A percentile compares a stretch with the other conserved stretches of the same genome.
Conservation (phyloP, 2,888 invertebrate genomes). For the Diplazon laetatorius region DNA sequence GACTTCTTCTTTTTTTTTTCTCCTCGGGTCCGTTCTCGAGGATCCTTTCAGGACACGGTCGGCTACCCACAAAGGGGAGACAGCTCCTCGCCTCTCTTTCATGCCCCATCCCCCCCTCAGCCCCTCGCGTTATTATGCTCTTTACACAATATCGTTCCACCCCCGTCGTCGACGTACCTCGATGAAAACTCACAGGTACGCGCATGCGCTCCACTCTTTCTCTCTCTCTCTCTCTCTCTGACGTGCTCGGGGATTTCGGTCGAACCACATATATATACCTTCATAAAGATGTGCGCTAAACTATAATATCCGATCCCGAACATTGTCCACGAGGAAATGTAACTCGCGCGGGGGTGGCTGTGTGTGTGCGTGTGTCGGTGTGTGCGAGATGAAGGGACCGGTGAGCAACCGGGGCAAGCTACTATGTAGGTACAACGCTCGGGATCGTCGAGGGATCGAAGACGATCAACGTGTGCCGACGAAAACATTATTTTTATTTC, state of each 20-base stretch:
- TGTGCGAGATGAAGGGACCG: too few relatives aligned
- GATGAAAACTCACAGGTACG: constrained; percentile 60
- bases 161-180: constrained; percentile 63
- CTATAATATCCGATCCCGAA: constrained; percentile 33
- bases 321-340: constrained; percentile 15
- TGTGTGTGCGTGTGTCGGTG: too few relatives aligned
- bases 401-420: too few relatives aligned
- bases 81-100: constrained; percentile 69
- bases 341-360: too few relatives aligned
- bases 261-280: constrained; percentile 16
- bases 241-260: too few relatives aligned
- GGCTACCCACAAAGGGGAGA: constrained; percentile 81
- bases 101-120: too few relatives aligned
- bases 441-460: too few relatives aligned
- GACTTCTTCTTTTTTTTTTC: constrained; percentile 18
- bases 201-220: constrained; percentile 16
- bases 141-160: constrained; percentile 80
- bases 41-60: constrained; percentile 81
- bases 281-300: constrained; percentile 17
- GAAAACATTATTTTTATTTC: too few relatives aligned
- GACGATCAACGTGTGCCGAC: too few relatives aligned
- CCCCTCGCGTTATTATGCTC: constrained; percentile 81
- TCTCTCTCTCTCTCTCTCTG: too few relatives aligned
- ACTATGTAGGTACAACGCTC: too few relatives aligned
- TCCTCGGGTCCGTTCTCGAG: constrained; percentile 59